These are phyloP conservation scores for Leguminivora glycinivorella DNA, from an alignment of 1,140 invertebrate genomes.

Conservation along the genomic window DNA sequence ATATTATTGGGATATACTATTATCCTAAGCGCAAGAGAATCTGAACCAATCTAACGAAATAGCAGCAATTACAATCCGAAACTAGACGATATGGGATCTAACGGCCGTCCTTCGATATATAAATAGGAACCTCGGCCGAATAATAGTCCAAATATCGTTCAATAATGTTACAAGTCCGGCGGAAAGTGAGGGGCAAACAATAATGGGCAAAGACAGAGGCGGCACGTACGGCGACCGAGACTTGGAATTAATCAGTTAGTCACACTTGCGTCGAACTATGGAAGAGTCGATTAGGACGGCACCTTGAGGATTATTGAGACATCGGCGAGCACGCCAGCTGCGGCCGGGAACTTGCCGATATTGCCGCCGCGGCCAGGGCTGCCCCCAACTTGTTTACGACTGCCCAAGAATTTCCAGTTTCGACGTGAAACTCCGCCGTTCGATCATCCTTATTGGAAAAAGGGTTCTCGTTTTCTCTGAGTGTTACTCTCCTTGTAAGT, in stretches of 20 bases:
- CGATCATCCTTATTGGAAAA: slow-evolving; percentile 67
- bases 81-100: slow-evolving; percentile 58
- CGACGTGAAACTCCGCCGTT: slow-evolving; percentile 61
- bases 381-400: slow-evolving; percentile 69
- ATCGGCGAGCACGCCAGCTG: slow-evolving; percentile 67
- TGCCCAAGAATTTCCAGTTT: slow-evolving; percentile 66
- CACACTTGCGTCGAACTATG: slow-evolving; percentile 73
- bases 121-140: slow-evolving; percentile 55
- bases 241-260: slow-evolving; percentile 77
- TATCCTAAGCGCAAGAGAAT: slow-evolving; percentile 54
- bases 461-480: slow-evolving; percentile 44
- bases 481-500: slow-evolving; percentile 48
- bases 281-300: slow-evolving; percentile 75
- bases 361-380: slow-evolving; percentile 58
- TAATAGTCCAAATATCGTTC: slow-evolving; percentile 69
- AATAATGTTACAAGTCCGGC: slow-evolving; percentile 57
- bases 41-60: slow-evolving; percentile 69
- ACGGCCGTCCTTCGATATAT: slow-evolving; percentile 62
- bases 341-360: slow-evolving; percentile 68
- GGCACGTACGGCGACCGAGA: slow-evolving; percentile 58
- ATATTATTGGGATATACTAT: slow-evolving; percentile 39
- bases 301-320: slow-evolving; percentile 77
- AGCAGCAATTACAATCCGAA: slow-evolving; percentile 69
- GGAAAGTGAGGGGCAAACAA: slow-evolving; percentile 61
- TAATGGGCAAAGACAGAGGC: slow-evolving; percentile 56